phyloP scores from a whole-genome alignment of 2,797 vertebrate species.

The Microtus obscurus region DNA sequence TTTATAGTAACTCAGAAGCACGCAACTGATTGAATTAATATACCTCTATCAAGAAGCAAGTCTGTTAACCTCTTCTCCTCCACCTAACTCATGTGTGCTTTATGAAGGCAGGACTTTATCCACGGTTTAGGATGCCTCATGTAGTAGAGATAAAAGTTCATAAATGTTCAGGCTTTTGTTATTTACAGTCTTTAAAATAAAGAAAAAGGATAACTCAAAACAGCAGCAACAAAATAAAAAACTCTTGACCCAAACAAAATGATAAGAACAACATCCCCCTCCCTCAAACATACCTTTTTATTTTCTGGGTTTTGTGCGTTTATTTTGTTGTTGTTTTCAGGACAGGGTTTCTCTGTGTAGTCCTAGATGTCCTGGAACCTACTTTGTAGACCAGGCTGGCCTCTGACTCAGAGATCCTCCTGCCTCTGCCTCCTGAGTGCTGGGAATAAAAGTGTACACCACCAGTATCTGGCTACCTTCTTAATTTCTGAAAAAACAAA shows the following conservation, averaged over 20 bases:
- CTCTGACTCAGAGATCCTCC: neutral
- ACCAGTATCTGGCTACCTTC: neutral
- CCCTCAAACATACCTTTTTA: neutral
- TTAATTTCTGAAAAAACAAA: conserved; percentile 24
- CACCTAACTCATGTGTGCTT: neutral
- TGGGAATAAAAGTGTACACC: neutral
- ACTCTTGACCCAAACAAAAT: neutral
- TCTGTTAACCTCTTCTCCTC: conserved; percentile 71
- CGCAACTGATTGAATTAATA: conserved; percentile 78
- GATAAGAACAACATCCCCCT: neutral
- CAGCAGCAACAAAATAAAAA: conserved; percentile 8
- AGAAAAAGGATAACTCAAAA: conserved; percentile 2
- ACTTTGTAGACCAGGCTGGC: neutral
- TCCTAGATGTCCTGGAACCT: neutral
- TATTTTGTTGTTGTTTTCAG: neutral
- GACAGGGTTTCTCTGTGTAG: neutral
- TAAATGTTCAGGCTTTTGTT: neutral
- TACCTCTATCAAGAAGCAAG: conserved; percentile 53
- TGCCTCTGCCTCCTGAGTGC: neutral
- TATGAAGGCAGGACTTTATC: neutral
- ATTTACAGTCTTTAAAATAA: conserved; percentile 49
- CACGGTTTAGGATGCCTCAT: neutral
- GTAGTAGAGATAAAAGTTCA: neutral
- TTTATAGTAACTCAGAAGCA: conserved; percentile 76
- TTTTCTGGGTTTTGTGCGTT: conserved; percentile 22